Percentiles rank a stretch among this genome's conserved stretches.
Conservation (phyloP, 2,888 invertebrate genomes). For the Morinoia aosen region DNA sequence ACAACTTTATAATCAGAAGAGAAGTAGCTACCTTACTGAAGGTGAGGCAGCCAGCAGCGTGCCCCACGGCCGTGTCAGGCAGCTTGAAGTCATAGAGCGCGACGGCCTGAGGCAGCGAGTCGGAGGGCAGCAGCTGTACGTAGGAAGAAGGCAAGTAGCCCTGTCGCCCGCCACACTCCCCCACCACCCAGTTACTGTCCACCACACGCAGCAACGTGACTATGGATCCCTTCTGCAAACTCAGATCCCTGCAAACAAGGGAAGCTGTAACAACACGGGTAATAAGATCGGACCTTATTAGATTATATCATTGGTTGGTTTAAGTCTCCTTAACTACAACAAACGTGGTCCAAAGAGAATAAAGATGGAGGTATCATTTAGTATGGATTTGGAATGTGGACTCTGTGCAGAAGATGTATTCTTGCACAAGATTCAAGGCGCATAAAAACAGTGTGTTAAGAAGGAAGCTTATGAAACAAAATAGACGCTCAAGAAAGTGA, state of each 20-base stretch:
- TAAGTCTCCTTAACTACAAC: no score
- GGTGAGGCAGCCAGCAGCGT: slow-evolving; percentile 91
- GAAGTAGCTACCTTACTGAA: slow-evolving; percentile 82
- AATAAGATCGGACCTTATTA: no score
- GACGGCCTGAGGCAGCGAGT: slow-evolving; percentile 78
- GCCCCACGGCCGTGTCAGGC: slow-evolving; percentile 79
- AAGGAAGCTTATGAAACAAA: no score
- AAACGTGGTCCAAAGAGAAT: no score
- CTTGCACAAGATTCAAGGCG: no score
- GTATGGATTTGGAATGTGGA: no score
- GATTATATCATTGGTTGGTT: slow-evolving; percentile 55
- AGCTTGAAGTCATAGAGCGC: slow-evolving; percentile 91
- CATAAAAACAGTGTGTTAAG: no score
- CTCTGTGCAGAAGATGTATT: no score
- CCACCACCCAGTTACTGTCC: slow-evolving; percentile 89
- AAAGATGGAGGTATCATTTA: no score
- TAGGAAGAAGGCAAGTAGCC: slow-evolving; percentile 89
- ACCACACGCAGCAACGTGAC: slow-evolving; percentile 80
- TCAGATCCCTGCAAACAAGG: slow-evolving; percentile 79
- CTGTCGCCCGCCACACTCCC: slow-evolving; percentile 83
- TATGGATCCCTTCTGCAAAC: slow-evolving; percentile 88
- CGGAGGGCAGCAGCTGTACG: slow-evolving; percentile 78
- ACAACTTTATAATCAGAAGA: no score
- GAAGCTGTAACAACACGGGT: slow-evolving; percentile 60
- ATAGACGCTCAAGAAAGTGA: no score